Evolutionary conservation across 2,113 vertebrate species (phyloP), one percentile per base, ranked within the genome.

Genomic region (Lota lota): DNA sequence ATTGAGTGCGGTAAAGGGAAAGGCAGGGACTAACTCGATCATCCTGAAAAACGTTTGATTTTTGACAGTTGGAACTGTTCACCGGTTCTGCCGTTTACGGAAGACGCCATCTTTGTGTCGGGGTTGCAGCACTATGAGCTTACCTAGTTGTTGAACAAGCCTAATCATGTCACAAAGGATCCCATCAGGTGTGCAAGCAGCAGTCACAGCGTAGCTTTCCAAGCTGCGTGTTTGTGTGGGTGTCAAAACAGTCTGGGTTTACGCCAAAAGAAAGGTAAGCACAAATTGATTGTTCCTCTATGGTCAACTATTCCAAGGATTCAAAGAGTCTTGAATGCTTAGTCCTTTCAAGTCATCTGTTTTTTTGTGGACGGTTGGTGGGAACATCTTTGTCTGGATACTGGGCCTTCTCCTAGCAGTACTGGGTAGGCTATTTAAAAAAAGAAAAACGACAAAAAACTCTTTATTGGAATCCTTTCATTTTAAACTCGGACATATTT

Each of bases 131-230:
- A 73, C 71, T 61, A 40, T 67, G n/a, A 22, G 59, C 16, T 50
- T 19, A 66, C 64, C 56, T 61, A 66, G 75, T 64, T 61, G 74
- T 17, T 64, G 79, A 75, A 85, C 89, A 90, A 90, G 90, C 53
- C 91, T 63, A 0, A 58, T 91, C 90, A 87, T 82, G 88, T 87
- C 77, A 60, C 61, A 63, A 54, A 72, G 74, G 56, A 76, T 73
- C 61, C 67, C 77, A 75, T 79, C 69, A 70, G 68, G 66, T 72
- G 82, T 70, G 70, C 81, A 82, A 74, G 77, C 72, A 76, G 20
- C 68, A 63, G 56, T 66, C 64, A n/a, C 74, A 79, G 66, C 68
- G 20, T 68, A 40, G 67, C 79, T 84, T 74, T 69, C 84, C 87
- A 73, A 82, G 80, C 79, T 63, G 77, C 80, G 67, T 71, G 76